A percentile compares a stretch with the other conserved stretches of the same genome.
phyloP scores from a whole-genome alignment of 2,888 invertebrate genomes.

The Amblyjoppa fuscipennis region DNA sequence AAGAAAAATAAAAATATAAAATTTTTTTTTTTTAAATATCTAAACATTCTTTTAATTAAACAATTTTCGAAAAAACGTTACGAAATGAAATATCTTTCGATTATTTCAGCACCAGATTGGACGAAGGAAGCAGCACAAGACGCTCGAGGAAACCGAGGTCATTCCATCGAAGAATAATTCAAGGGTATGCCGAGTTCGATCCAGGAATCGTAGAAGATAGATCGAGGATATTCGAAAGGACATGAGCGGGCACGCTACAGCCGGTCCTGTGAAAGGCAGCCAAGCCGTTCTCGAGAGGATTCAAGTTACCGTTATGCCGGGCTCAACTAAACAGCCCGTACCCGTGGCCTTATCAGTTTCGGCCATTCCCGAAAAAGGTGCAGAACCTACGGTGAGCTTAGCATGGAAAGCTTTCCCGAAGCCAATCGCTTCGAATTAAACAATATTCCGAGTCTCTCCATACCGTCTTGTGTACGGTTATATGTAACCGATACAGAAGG shows the following conservation, averaged over 20 bases:
- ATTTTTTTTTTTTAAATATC: not conserved
- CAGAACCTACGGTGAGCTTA: slow-evolving; percentile 65
- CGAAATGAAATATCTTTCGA: not conserved
- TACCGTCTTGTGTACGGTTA: not conserved
- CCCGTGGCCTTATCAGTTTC: slow-evolving; percentile 22
- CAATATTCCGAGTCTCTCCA: not conserved
- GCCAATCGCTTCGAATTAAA: not conserved
- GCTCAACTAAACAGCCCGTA: slow-evolving; percentile 65
- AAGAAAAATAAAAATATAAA: slow-evolving; percentile 9
- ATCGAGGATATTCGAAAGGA: slow-evolving; percentile 55
- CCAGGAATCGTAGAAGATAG: not conserved
- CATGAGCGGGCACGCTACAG: slow-evolving; percentile 75
- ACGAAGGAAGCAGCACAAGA: slow-evolving; percentile 2
- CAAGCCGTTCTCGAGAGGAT: slow-evolving; percentile 72
- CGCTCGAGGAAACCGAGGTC: not conserved
- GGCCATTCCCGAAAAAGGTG: slow-evolving; percentile 59
- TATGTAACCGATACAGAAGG: not conserved
- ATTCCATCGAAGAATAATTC: not conserved
- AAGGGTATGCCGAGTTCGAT: not conserved
- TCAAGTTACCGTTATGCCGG: slow-evolving; percentile 72
- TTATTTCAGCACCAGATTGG: not conserved
- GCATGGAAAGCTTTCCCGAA: slow-evolving; percentile 51
- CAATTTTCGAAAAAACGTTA: not conserved
- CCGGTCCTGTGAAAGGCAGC: slow-evolving; percentile 72
- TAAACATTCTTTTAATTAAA: too few species aligned